Conservation (phyloP, 1,140 invertebrate species). For the Macrobrachium rosenbergii region DNA sequence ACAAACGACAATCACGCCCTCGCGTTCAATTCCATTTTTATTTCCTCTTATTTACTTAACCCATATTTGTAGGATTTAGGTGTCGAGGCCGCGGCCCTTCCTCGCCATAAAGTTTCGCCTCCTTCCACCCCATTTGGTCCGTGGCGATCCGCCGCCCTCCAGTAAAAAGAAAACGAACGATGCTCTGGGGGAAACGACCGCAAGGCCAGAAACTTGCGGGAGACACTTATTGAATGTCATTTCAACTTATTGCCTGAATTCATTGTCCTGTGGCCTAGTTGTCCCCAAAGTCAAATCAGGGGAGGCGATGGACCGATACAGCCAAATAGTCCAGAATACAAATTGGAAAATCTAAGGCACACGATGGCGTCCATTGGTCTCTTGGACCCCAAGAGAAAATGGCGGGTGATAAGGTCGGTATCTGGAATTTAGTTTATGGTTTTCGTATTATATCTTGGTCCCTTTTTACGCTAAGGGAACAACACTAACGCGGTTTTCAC, state of each 20-base stretch:
- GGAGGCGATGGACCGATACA: slow-evolving; percentile 57
- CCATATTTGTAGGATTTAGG: slow-evolving; percentile 63
- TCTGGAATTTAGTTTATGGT: background rate
- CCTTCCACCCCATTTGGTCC: slow-evolving; percentile 15
- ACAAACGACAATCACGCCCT: slow-evolving; percentile 56
- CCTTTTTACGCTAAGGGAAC: too few relatives aligned
- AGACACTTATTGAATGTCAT: slow-evolving; percentile 63
- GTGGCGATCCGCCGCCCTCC: background rate
- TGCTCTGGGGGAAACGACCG: background rate
- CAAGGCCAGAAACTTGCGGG: background rate
- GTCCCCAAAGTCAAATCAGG: slow-evolving; percentile 58
- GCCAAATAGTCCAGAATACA: slow-evolving; percentile 56
- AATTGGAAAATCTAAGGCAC: slow-evolving; percentile 54
- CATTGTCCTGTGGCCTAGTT: slow-evolving; percentile 40
- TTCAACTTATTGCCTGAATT: slow-evolving; percentile 62
- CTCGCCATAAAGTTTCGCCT: slow-evolving; percentile 27
- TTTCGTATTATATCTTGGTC: background rate
- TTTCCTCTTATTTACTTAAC: slow-evolving; percentile 62
- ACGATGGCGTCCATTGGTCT: background rate
- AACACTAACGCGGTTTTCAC: too few relatives aligned
- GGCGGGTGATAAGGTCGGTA: slow-evolving; percentile 10
- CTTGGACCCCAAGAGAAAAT: slow-evolving; percentile 13
- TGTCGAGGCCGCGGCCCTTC: slow-evolving; percentile 21
- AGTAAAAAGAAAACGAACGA: slow-evolving; percentile 9
- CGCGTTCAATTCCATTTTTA: slow-evolving; percentile 62